phyloP scores from a whole-genome alignment of 2,888 invertebrate genomes.

The Drymonia ruficornis region DNA sequence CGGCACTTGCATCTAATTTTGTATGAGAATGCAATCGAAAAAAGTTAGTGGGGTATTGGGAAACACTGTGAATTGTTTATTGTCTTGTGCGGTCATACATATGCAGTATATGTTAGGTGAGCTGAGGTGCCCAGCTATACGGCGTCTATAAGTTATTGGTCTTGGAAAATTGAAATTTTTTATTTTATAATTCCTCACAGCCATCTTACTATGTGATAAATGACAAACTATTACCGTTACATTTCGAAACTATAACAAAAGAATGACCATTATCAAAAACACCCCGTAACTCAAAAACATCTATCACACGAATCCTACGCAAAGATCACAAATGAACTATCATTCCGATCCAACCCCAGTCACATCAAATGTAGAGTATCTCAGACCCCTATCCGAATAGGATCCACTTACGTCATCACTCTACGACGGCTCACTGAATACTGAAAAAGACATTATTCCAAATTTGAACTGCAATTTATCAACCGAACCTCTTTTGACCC shows the following conservation, averaged over 20 bases:
- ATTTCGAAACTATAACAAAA: background rate
- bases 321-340: constrained; percentile 3
- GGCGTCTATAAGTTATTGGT: too few species aligned
- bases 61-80: too few species aligned
- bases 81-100: too few species aligned
- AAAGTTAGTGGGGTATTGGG: too few species aligned
- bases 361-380: constrained; percentile 14
- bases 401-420: constrained; percentile 76
- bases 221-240: background rate
- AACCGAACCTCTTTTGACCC: constrained; percentile 80
- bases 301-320: constrained; percentile 1
- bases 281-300: background rate
- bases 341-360: constrained; percentile 15
- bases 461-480: constrained; percentile 83
- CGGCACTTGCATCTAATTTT: too few species aligned
- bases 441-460: constrained; percentile 84
- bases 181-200: too few species aligned
- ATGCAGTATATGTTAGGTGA: too few species aligned
- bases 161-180: too few species aligned
- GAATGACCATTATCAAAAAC: background rate
- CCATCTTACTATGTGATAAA: too few species aligned
- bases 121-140: too few species aligned
- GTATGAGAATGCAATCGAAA: too few species aligned
- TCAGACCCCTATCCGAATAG: constrained; percentile 49
- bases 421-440: constrained; percentile 50